These are phyloP conservation scores for Phoxinus phoxinus DNA, from an alignment of 2,113 vertebrate genomes.

Conservation along the genomic window DNA sequence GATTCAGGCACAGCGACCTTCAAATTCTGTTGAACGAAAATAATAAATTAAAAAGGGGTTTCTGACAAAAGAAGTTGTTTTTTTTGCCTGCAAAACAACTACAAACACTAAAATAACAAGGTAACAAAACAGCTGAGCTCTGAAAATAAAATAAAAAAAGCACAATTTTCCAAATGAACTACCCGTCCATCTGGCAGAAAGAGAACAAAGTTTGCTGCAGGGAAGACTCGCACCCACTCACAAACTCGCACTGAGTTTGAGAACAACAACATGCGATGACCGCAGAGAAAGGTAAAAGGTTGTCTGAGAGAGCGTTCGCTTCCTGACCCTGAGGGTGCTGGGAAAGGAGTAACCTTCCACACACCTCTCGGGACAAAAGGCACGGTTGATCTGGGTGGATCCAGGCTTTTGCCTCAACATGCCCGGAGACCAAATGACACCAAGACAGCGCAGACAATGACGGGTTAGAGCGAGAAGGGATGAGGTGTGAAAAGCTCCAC, in stretches of 20 bases:
- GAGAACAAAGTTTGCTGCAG: conserved; percentile 33
- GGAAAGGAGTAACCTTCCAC: conserved; percentile 34
- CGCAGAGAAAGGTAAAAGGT: conserved; percentile 13
- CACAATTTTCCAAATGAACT: background rate
- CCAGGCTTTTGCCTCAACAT: conserved; percentile 17
- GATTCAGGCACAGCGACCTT: conserved; percentile 91
- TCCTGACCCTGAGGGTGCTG: conserved; percentile 40
- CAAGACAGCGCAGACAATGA: background rate
- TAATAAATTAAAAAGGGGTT: conserved; percentile 16
- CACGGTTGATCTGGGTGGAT: conserved; percentile 22
- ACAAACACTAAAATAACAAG: conserved; percentile 6
- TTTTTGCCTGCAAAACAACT: background rate
- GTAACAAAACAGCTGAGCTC: conserved; percentile 7
- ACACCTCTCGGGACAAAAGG: conserved; percentile 34
- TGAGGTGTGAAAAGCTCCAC: conserved; percentile 56
- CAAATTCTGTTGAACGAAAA: conserved; percentile 80
- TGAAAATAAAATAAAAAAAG: background rate
- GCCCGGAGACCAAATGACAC: background rate
- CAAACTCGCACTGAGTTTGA: background rate
- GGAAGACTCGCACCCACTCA: conserved; percentile 2
- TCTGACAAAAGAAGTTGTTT: background rate
- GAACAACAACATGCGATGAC: conserved; percentile 24
- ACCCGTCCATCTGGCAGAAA: background rate
- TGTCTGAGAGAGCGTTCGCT: conserved; percentile 8
- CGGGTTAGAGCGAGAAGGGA: background rate